Base-by-base conservation (phyloP, 1,140 invertebrate species). In the Dreissena polymorpha region DNA sequence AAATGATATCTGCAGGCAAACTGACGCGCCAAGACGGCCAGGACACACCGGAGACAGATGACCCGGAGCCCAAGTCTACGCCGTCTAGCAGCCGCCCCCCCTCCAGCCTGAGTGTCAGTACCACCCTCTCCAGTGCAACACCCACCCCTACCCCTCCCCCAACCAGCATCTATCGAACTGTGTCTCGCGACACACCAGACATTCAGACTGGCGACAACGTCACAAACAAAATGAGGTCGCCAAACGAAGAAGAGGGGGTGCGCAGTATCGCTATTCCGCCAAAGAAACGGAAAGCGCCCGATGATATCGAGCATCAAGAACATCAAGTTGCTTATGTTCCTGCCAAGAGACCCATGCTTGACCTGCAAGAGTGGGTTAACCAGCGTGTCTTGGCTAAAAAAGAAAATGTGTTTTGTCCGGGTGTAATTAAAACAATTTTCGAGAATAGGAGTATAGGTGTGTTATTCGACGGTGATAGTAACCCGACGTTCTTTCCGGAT, bases 301-400 rank as follows among this genome's bases (percentile, higher is more conserved):
- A 91, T 75, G 87, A 91, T n/a, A 85, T 90, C 70, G 88, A 87
- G n/a, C 16, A 64, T 60, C 60, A 74, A 63, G 55, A 57, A 14
- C n/a, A 60, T 78, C n/a, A 53, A 71, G 39, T n/a, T 21, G 16
- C 78, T n/a, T 65, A 70, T 53, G 85, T 82, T 6, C 86, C 86
- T 25, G 69, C 85, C 0, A 90, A 91, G 75, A 85, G 84, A 75
- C 89, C 88, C 16, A 71, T 86, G 74, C 95, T 98, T 87, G 96
- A 98, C 93, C 94, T 99, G 86, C 96, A 95, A 88, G 97, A 98
- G 92, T 99, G 97, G 97, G 95, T 95, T 84, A 96, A 97, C 88
- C 97, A 98, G 91, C 94, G 97, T 88, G 96, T 98, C 85, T 94
- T 99, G 86, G 97, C 98, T 65, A 97, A 97, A 93, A 95, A 87